Evolutionary conservation across 2,888 invertebrate genomes (phyloP), one percentile per base, ranked within the genome.

Genomic region (Drosophila meridionalis): DNA sequence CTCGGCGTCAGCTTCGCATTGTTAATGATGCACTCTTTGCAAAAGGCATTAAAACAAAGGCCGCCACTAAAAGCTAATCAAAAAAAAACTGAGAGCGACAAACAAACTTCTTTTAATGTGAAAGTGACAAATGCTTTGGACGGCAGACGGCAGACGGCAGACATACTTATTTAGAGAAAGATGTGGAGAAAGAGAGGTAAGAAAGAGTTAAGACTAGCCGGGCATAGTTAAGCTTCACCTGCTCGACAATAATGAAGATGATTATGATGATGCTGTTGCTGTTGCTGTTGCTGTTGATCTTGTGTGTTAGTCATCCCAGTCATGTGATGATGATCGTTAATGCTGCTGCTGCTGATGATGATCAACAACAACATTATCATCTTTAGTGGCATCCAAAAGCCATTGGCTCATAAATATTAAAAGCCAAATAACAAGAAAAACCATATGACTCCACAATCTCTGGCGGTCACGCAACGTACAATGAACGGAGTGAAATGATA

Each of bases 41-140:
- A 53, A 52, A 42, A 45, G 55, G 47, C 38, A 72, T 47, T 20
- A 55, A 50, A 48, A 53, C 67, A 66, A 56, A 73, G 48, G 20
- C 32, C 9, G 43, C 26, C 3, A 36, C 50, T 26, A 62, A 38
- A 60, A 62, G 57, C 64, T 60, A 69, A 80, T 73, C 70, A 72
- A 66, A 74, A 72, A 66, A 74, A 58, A 40, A 5, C 59, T 11
- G 38, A 61, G 70, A 66, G 70, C 58, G 59, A 47, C 45, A 62
- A 58, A 58, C 55, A 52, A 48, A 63, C 48, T 64, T 55, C 65
- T 70, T 62, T 82, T 82, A 82, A 87, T 80, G 86, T 89, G 89
- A 89, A 89, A 89, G 89, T 89, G 89, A 89, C 87, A 80, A 80
- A 81, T 71, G 66, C 70, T 55, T 53, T 36, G 42, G 56, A 60